Conservation (phyloP, 1,140 invertebrate species). For the Pentalonia nigronervosa region DNA sequence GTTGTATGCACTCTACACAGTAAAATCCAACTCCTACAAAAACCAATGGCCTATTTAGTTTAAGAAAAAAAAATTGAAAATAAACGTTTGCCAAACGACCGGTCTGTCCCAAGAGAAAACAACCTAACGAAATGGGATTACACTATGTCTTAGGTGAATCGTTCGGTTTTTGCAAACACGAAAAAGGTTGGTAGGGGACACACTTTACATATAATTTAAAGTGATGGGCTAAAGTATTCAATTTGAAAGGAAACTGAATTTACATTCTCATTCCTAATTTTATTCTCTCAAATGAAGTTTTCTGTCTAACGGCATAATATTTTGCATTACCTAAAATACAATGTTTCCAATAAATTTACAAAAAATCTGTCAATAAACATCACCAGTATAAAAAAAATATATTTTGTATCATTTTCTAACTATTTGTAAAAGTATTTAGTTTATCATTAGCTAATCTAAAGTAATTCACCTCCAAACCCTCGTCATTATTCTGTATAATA, state of each 20-base stretch:
- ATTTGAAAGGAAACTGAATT: neutral
- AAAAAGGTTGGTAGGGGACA: conserved; percentile 15
- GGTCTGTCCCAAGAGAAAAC: neutral
- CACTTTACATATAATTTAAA: conserved; percentile 34
- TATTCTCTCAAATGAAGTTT: conserved; percentile 33
- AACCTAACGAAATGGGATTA: conserved; percentile 45
- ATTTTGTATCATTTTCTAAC: neutral
- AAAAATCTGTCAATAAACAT: neutral
- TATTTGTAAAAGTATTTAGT: too few relatives aligned
- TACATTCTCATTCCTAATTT: conserved; percentile 40
- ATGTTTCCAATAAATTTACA: neutral
- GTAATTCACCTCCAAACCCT: neutral
- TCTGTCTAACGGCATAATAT: neutral
- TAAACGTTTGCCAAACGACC: conserved; percentile 47
- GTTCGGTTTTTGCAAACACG: neutral
- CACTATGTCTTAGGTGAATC: conserved; percentile 16
- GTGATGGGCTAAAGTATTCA: conserved; percentile 5
- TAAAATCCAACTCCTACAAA: neutral
- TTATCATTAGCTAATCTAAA: too few relatives aligned
- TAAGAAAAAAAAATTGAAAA: conserved; percentile 33
- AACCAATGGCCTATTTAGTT: conserved; percentile 11
- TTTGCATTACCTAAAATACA: neutral
- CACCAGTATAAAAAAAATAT: neutral
- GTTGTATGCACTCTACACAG: neutral
- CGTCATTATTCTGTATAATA: neutral